phyloP scores from a whole-genome alignment of 2,113 vertebrate species.

The Chascanopsetta lugubris region DNA sequence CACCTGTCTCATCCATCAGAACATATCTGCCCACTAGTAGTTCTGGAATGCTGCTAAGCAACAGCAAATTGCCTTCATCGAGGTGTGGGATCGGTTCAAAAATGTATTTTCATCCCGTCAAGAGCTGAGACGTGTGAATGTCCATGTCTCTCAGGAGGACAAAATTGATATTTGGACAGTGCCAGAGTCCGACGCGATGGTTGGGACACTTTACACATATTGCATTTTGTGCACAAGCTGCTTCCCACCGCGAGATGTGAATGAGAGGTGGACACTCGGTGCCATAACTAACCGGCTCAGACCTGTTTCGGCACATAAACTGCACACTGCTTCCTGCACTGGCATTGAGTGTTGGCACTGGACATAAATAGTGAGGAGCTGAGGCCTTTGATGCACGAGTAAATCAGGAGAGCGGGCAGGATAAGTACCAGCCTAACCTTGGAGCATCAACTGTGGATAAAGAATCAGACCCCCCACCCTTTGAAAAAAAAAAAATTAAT shows the following conservation, averaged over 20 bases:
- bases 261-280: neutral
- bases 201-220: neutral
- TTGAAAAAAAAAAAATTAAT: too few species aligned
- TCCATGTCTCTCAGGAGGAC: neutral
- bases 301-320: neutral
- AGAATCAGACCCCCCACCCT: neutral
- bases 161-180: neutral
- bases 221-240: neutral
- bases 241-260: too few species aligned
- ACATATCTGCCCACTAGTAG: constrained; percentile 10
- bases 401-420: neutral
- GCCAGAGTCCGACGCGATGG: neutral
- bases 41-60: constrained; percentile 33
- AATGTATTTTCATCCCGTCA: constrained; percentile 1
- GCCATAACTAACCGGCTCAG: neutral
- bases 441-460: neutral
- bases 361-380: neutral
- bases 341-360: neutral
- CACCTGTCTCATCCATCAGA: constrained; percentile 33
- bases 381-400: neutral
- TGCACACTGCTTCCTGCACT: neutral
- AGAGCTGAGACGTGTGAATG: neutral
- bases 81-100: constrained; percentile 3
- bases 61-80: constrained; percentile 32
- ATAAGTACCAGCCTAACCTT: constrained; percentile 1